Percentiles rank a stretch among this genome's conserved stretches.
Conservation (phyloP, 2,797 vertebrate genomes). For the Phylloscopus collybita region DNA sequence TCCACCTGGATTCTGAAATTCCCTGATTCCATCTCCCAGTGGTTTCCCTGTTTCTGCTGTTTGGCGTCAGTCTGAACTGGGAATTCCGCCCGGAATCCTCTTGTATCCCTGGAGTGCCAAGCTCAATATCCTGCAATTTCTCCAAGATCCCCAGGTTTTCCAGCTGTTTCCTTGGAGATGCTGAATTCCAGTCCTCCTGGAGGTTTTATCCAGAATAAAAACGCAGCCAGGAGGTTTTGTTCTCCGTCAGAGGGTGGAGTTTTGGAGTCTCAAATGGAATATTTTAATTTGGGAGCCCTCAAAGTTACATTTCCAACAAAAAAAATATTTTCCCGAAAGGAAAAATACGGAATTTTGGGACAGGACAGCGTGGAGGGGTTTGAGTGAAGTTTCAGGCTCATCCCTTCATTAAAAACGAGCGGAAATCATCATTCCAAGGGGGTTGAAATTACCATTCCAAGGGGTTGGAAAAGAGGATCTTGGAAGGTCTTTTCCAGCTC, state of each 20-base stretch:
- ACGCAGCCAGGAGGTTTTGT: background rate
- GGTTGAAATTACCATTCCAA: background rate
- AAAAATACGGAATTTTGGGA: accelerated
- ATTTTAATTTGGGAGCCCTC: background rate
- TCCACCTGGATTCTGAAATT: too few relatives aligned
- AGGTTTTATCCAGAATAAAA: background rate
- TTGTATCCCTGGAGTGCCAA: background rate
- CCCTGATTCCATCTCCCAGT: too few relatives aligned
- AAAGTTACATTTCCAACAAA: background rate
- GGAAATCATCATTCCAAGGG: background rate
- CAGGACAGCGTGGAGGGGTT: background rate
- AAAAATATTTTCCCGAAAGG: background rate
- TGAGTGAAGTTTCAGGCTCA: background rate
- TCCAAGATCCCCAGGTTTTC: background rate
- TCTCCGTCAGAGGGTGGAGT: background rate
- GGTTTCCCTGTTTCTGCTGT: too few relatives aligned
- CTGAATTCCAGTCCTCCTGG: background rate
- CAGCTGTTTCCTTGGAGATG: conserved; percentile 50
- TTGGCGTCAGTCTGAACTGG: background rate
- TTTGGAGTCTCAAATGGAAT: background rate
- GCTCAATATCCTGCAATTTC: background rate
- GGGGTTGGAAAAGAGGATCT: background rate
- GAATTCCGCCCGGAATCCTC: background rate
- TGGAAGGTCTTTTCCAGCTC: background rate
- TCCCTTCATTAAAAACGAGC: background rate